These are phyloP conservation scores for Dinocampus coccinellae DNA, from an alignment of 2,888 invertebrate genomes.

Conservation along the genomic window DNA sequence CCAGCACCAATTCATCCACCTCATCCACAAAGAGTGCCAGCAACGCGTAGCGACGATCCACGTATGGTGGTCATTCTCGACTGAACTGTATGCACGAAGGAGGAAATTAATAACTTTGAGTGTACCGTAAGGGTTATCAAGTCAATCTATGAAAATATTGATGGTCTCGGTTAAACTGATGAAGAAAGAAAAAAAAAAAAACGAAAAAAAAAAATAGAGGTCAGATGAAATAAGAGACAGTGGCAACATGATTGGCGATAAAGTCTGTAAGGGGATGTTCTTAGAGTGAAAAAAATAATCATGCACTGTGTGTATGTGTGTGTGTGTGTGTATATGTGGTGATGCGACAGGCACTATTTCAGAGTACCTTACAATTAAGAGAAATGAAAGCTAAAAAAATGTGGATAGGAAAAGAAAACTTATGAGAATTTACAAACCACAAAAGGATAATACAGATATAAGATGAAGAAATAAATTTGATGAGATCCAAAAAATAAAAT, in stretches of 20 bases:
- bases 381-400: neutral
- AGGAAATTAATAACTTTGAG: constrained; percentile 6
- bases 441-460: neutral
- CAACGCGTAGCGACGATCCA: constrained; percentile 61
- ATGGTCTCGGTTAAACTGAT: neutral
- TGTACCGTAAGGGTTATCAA: neutral
- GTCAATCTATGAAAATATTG: constrained; percentile 37
- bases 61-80: constrained; percentile 69
- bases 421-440: constrained; percentile 18
- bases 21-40: constrained; percentile 59
- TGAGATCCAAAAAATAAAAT: constrained; percentile 5
- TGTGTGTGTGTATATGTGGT: constrained; percentile 13
- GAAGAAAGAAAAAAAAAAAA: neutral
- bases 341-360: constrained; percentile 13
- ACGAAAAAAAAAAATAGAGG: too few species aligned
- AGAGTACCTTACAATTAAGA: neutral
- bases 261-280: neutral
- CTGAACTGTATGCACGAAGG: constrained; percentile 56
- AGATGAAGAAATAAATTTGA: neutral
- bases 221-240: too few species aligned
- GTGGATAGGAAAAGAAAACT: neutral
- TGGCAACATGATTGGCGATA: neutral
- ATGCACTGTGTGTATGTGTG: neutral
- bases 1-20: constrained; percentile 58
- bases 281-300: neutral